phyloP scores from a whole-genome alignment of 2,797 vertebrate genomes.

The Euthynnus affinis region DNA sequence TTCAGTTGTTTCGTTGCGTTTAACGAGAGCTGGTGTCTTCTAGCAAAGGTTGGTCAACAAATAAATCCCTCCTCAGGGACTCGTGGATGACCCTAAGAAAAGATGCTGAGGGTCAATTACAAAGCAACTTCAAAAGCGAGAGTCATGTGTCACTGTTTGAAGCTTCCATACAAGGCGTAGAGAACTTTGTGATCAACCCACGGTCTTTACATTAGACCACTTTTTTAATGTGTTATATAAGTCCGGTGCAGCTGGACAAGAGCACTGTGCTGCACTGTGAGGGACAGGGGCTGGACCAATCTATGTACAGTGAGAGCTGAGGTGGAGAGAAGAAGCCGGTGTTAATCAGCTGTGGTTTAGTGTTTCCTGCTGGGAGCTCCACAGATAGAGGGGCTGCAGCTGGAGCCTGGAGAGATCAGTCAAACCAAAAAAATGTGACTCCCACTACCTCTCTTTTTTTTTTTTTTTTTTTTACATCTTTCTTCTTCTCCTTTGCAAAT shows the following conservation, averaged over 20 bases:
- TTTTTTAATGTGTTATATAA: constrained; percentile 24
- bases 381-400: constrained; percentile 61
- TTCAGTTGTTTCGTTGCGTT: background rate
- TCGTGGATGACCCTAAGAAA: background rate
- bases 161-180: background rate
- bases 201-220: background rate
- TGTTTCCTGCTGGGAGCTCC: constrained; percentile 67
- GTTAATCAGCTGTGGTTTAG: constrained; percentile 72
- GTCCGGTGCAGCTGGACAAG: constrained; percentile 42
- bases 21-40: background rate
- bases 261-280: constrained; percentile 18
- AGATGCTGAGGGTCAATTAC: background rate
- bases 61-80: constrained; percentile 1
- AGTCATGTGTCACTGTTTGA: background rate
- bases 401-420: constrained; percentile 51
- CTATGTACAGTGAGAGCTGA: constrained; percentile 19
- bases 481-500: background rate
- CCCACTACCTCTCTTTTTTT: constrained; percentile 15
- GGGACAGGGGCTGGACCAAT: constrained; percentile 9
- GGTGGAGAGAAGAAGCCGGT: constrained; percentile 52
- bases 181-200: background rate
- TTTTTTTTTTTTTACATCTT: background rate
- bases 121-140: constrained; percentile 14
- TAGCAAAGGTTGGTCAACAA: constrained; percentile 8
- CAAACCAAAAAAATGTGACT: constrained; percentile 37